Conservation (phyloP, 2,888 invertebrate genomes). For the Adelognathus sp. region DNA sequence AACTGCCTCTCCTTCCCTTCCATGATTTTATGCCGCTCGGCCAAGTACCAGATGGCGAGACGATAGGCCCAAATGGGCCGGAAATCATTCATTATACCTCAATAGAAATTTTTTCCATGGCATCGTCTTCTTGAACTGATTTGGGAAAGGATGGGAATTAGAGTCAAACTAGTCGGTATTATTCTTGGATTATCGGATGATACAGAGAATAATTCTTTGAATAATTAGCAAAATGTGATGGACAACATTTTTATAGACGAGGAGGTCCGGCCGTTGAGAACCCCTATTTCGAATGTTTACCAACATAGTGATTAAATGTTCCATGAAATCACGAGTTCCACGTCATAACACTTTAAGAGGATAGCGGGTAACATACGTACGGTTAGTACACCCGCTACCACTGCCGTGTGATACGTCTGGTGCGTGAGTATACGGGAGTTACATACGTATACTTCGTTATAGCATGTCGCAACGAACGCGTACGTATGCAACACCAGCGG, state of each 20-base stretch:
- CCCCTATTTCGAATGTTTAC: constrained; percentile 73
- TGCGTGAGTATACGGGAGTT: constrained; percentile 63
- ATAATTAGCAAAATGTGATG: background rate
- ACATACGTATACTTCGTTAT: constrained; percentile 37
- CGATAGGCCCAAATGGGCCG: too few relatives aligned
- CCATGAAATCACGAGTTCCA: constrained; percentile 80
- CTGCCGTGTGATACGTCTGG: constrained; percentile 64
- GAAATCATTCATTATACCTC: too few relatives aligned
- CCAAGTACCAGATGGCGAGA: too few relatives aligned
- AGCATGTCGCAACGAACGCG: constrained; percentile 14
- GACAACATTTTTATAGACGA: constrained; percentile 26
- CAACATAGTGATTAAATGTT: constrained; percentile 79
- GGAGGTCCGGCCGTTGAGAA: constrained; percentile 58
- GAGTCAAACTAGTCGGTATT: too few relatives aligned
- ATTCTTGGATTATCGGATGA: too few relatives aligned
- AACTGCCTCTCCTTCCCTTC: too few relatives aligned
- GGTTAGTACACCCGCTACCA: constrained; percentile 65
- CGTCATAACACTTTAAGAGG: constrained; percentile 80
- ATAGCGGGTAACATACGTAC: constrained; percentile 52
- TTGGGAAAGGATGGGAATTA: too few relatives aligned
- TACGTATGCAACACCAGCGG: background rate
- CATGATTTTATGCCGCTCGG: too few relatives aligned
- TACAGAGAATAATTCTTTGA: too few relatives aligned
- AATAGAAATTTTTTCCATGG: too few relatives aligned
- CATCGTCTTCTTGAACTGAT: too few relatives aligned